Base-by-base conservation (phyloP, 2,113 vertebrate species). In the Oreochromis niloticus region DNA sequence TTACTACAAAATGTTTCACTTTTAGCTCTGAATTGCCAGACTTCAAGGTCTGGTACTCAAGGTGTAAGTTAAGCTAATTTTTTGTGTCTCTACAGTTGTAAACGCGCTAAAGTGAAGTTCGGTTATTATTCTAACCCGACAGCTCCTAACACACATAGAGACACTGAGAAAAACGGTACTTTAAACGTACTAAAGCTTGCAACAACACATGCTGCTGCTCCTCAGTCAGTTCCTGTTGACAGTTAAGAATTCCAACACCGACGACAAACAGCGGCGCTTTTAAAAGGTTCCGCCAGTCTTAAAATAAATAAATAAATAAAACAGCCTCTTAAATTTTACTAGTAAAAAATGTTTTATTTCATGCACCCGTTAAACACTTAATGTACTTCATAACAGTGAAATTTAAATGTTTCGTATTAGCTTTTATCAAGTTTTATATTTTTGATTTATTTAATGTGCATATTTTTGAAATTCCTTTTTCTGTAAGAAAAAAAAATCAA, bases 231-330 rank as follows among this genome's bases (percentile, higher is more conserved):
- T 84, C 41, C 52, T 87, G 89, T 86, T 61, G 55, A 61, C n/a
- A n/a, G 27, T 32, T 12, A 4, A 10, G 4, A 10, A 30, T 12
- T 87, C 7, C 27, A 5, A 3, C 57, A 6, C 88, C 93, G 91
- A 61, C 1, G 41, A 36, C 7, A 90, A 93, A 94, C 93, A 91
- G 50, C 3, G 22, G 36, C 55, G 7, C 5, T 0, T 13, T 17
- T 24, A 39, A 88, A 91, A 54, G 86, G 93, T 94, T 94, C 93
- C 93, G 90, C 48, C 11, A 7, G 19, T 68, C 10, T 39, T 39
- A 10, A 7, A 39, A 66, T 5, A 39, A 13, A 13, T 5, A 36
- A 36, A 66, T 12, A n/a, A 39, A 39, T 66, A 66, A n/a, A 13
- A n/a, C 61, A n/a, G 17, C 61, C 19, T 66, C 1, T n/a, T 66